These are phyloP conservation scores for Pogonocherus hispidulus DNA, from an alignment of 2,888 invertebrate genomes.

Conservation along the genomic window DNA sequence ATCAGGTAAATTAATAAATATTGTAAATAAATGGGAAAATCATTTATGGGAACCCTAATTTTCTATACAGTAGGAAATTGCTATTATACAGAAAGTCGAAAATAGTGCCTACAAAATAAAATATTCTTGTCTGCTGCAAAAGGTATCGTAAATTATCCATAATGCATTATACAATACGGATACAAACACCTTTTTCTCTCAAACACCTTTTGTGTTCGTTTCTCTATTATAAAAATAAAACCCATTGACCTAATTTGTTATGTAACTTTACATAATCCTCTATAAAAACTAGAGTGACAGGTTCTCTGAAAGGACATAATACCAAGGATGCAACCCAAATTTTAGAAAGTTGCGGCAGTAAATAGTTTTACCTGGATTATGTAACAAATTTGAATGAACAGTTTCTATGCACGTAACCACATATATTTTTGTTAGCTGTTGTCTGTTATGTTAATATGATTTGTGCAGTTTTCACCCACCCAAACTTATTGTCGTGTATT, in stretches of 20 bases:
- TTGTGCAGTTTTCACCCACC: constrained; percentile 32
- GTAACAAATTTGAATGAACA: constrained; percentile 5
- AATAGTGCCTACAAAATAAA: no score
- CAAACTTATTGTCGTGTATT: constrained; percentile 45
- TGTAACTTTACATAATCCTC: constrained; percentile 44
- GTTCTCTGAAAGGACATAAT: constrained; percentile 30
- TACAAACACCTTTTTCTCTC: no score
- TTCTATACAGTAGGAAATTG: no score
- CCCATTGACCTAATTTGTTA: constrained; percentile 46
- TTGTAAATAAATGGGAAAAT: no score
- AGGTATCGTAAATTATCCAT: constrained; percentile 1
- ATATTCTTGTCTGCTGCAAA: no score
- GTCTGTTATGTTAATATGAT: constrained; percentile 17
- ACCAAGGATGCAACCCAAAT: constrained; percentile 24
- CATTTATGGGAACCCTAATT: no score
- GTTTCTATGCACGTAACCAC: constrained; percentile 11
- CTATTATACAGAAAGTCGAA: no score
- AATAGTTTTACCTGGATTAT: constrained; percentile 17
- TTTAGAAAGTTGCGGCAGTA: constrained; percentile 38
- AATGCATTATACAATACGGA: constrained; percentile 4
- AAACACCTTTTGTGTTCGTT: constrained; percentile 20
- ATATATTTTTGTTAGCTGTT: constrained; percentile 7
- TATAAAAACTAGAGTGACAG: constrained; percentile 36
- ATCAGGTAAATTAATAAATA: no score
- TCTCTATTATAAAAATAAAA: constrained; percentile 9